Base-by-base conservation (phyloP, 2,888 invertebrate genomes). In the Parochlus steinenii region DNA sequence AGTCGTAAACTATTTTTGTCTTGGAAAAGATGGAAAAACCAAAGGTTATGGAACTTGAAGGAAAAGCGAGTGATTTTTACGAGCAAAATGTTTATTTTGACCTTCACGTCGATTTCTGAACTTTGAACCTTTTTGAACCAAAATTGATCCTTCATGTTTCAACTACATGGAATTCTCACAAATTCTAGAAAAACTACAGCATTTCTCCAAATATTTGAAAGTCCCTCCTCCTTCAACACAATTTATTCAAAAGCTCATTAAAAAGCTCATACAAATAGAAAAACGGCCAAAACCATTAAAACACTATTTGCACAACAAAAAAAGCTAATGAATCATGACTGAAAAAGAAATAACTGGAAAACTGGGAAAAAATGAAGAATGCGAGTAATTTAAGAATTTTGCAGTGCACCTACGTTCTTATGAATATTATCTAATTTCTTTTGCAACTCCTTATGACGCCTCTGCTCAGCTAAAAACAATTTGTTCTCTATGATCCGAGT, bases 371-470 rank as follows among this genome's bases (percentile, higher is more conserved):
- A 23, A 32, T 33, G 31, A 36, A 31, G 32, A 33, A 41, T 40
- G 33, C 30, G 20, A 18, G 32, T 33, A 37, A 38, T 37, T 34
- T 40, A 33, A 39, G 40, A 37, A 40, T 40, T 33, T n/a, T n/a
- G n/a, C n/a, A 43, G 36, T 46, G 51, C 58, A 67, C 76, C 56
- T 71, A 85, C 85, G 69, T 80, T 77, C 62, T 80, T 78, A 61
- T 79, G 80, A 52, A 78, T 74, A 57, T 72, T 74, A 56, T 85
- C 83, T 57, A 86, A 67, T 64, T 81, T 79, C 62, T 77, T 80
- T 63, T 80, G 78, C 43, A 85, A 71, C 61, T 83, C 83, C 58
- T 76, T 76, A 57, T 81, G 79, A 46, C 86, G 70, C 55, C 86
- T 86, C 57, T 72, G 72, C 60, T 83, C 80, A 43, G 83, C 83